phyloP scores from a whole-genome alignment of 2,113 vertebrate genomes.

The Ramphastos sulfuratus region DNA sequence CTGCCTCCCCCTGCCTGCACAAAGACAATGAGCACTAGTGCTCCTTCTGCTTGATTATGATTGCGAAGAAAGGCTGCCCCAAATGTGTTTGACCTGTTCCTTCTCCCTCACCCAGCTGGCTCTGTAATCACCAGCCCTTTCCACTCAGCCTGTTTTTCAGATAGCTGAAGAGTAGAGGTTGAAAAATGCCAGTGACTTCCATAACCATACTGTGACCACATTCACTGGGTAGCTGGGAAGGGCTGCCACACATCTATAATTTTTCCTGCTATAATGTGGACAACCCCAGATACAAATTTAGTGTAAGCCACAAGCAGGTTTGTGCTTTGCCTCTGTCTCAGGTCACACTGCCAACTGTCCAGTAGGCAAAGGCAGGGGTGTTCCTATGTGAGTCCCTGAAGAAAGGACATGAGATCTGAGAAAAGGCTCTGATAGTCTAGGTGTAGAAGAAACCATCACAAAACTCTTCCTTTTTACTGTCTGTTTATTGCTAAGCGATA shows the following conservation, averaged over 20 bases:
- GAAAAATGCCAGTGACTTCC: conserved; percentile 34
- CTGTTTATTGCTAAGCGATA: background rate
- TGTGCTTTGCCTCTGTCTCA: background rate
- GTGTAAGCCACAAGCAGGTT: background rate
- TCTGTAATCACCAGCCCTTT: background rate
- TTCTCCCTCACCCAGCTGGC: background rate
- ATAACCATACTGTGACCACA: background rate
- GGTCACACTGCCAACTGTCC: background rate
- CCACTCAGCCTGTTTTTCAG: background rate
- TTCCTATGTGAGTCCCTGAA: background rate
- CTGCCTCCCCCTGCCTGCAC: background rate
- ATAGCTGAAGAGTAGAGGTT: background rate
- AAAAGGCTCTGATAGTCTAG: background rate
- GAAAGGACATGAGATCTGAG: background rate
- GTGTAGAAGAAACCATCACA: background rate
- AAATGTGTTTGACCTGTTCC: background rate
- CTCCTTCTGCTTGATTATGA: conserved; percentile 4
- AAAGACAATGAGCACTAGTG: background rate
- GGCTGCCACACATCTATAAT: background rate
- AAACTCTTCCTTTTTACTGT: background rate
- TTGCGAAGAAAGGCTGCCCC: conserved; percentile 16
- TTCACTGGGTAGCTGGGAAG: background rate
- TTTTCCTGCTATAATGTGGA: conserved; percentile 1
- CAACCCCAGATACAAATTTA: background rate
- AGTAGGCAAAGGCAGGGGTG: background rate